phyloP scores from a whole-genome alignment of 2,113 vertebrate species.

The Platysteira castanea region DNA sequence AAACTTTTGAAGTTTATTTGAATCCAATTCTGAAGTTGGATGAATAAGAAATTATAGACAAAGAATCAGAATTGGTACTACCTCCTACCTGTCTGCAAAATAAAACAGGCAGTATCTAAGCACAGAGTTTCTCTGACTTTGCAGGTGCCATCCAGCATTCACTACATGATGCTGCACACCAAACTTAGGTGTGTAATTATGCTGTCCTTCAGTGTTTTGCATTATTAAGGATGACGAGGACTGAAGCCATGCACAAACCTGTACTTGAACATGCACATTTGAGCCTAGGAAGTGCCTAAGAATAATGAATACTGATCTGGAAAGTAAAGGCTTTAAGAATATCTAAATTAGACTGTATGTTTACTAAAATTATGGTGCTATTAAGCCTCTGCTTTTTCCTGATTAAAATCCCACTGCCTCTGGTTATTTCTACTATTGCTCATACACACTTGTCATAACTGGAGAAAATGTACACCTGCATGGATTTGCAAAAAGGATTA shows the following conservation, averaged over 20 bases:
- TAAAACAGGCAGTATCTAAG: not conserved
- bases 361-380: not conserved
- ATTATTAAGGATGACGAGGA: not conserved
- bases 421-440: not conserved
- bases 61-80: not conserved
- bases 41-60: not conserved
- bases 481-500: not conserved
- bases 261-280: not conserved
- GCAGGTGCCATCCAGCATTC: not conserved
- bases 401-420: not conserved
- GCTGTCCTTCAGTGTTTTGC: not conserved
- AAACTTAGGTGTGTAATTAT: not conserved
- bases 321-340: not conserved
- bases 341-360: not conserved
- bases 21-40: not conserved
- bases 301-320: not conserved
- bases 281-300: constrained; percentile 2
- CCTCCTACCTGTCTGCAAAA: not conserved
- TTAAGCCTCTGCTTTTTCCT: not conserved
- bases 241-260: not conserved
- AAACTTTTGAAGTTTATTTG: not conserved
- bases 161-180: accelerated
- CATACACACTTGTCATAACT: not conserved
- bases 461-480: not conserved
- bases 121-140: not conserved